Conservation (phyloP, 2,797 vertebrate species). For the Crax fasciolata region DNA sequence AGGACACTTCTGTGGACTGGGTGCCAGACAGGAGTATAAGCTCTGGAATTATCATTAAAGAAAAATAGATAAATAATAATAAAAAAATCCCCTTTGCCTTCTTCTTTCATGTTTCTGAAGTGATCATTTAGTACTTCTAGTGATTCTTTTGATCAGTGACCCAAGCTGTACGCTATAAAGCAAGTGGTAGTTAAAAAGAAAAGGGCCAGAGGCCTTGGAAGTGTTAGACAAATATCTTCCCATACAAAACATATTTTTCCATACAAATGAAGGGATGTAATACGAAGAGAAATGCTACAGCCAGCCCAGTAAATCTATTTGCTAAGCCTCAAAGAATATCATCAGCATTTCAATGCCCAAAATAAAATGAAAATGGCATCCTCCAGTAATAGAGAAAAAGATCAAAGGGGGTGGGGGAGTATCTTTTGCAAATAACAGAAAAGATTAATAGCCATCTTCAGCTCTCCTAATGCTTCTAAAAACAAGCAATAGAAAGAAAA, state of each 20-base stretch:
- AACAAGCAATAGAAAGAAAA: not conserved
- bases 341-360: not conserved
- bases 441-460: conserved; percentile 23
- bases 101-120: not conserved
- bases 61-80: not conserved
- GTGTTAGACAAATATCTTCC: not conserved
- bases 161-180: not conserved
- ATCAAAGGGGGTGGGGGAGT: not conserved
- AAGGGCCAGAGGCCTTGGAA: not conserved
- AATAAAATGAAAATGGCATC: not conserved
- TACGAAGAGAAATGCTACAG: not conserved
- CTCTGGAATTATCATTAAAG: not conserved
- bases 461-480: conserved; percentile 17
- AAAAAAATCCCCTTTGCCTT: not conserved
- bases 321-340: not conserved
- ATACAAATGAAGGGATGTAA: not conserved
- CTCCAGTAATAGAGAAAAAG: not conserved
- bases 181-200: not conserved
- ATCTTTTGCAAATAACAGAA: not conserved
- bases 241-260: not conserved
- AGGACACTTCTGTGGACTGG: not conserved
- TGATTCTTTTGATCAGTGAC: conserved; percentile 1
- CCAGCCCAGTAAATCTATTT: not conserved
- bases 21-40: not conserved
- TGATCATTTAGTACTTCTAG: not conserved